A percentile compares a stretch with the other conserved stretches of the same genome.
Conservation (phyloP, 2,113 vertebrate species). For the Pygoscelis adeliae region DNA sequence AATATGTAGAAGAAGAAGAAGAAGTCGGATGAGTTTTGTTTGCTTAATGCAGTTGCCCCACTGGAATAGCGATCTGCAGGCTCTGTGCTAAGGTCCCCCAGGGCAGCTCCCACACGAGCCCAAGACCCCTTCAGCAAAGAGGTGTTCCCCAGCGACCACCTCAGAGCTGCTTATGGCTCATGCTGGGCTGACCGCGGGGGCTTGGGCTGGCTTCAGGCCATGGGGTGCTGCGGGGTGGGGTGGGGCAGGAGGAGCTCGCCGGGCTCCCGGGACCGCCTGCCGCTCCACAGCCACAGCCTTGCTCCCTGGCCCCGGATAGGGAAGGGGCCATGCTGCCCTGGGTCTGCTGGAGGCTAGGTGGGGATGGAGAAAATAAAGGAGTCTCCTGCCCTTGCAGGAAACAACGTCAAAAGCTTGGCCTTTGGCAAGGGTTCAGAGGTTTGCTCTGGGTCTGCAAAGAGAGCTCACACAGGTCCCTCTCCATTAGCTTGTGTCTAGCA, state of each 20-base stretch:
- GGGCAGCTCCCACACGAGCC: background rate
- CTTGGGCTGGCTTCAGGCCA: background rate
- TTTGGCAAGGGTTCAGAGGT: background rate
- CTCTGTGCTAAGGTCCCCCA: background rate
- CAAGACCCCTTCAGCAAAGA: background rate
- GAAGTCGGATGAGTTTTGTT: background rate
- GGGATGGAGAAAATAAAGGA: background rate
- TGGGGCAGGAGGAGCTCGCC: background rate
- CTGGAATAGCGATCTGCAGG: background rate
- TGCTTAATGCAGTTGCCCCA: conserved; percentile 25
- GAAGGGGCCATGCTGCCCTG: background rate
- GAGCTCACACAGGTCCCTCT: background rate
- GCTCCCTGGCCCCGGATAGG: accelerated
- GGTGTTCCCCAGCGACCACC: background rate
- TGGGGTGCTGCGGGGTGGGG: background rate
- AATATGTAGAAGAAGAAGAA: background rate
- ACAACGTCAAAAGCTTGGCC: background rate
- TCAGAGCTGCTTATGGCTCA: background rate
- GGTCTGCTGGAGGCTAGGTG: background rate
- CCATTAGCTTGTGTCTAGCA: conserved; percentile 47
- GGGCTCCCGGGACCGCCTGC: accelerated
- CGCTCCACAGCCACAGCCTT: background rate
- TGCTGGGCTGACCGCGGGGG: accelerated
- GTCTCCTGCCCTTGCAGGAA: background rate
- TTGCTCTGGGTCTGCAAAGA: background rate